phyloP scores from a whole-genome alignment of 2,888 invertebrate species.

The Cheilosia variabilis region DNA sequence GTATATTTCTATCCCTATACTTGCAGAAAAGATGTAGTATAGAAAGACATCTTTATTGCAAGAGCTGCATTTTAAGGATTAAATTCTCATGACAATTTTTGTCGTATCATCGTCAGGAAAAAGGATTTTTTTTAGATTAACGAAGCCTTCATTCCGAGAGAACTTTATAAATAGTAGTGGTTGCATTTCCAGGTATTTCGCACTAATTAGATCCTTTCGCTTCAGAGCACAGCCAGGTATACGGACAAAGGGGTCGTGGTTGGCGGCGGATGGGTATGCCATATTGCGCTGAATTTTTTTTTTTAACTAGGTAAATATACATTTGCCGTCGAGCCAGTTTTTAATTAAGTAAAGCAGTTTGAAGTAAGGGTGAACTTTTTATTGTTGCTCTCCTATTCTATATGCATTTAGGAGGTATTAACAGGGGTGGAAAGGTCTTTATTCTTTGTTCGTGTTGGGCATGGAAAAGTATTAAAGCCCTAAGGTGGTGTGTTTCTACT shows the following conservation, averaged over 20 bases:
- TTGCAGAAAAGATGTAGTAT: constrained; percentile 4
- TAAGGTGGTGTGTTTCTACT: background rate
- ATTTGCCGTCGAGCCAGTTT: constrained; percentile 55
- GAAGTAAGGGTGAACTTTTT: constrained; percentile 47
- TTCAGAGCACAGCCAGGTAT: constrained; percentile 46
- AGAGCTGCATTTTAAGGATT: constrained; percentile 58
- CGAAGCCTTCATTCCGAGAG: constrained; percentile 58
- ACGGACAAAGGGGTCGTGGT: constrained; percentile 48
- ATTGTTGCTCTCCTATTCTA: constrained; percentile 36
- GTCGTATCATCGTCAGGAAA: constrained; percentile 19
- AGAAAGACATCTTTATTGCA: constrained; percentile 15
- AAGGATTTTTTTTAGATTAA: constrained; percentile 67
- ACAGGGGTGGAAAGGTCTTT: constrained; percentile 11
- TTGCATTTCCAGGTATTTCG: constrained; percentile 71
- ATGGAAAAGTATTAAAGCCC: constrained; percentile 47
- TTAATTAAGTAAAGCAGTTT: constrained; percentile 66
- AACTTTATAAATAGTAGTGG: constrained; percentile 65
- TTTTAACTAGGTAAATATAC: constrained; percentile 36
- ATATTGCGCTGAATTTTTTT: constrained; percentile 45
- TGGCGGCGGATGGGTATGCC: constrained; percentile 34
- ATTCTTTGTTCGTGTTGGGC: constrained; percentile 36
- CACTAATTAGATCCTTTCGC: constrained; percentile 72
- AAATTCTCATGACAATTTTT: constrained; percentile 59
- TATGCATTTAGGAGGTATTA: constrained; percentile 23
- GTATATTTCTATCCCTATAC: background rate